Evolutionary conservation across 2,113 vertebrate genomes (phyloP), one percentile per base, ranked within the genome.

Genomic region (Trichomycterus rosablanca): DNA sequence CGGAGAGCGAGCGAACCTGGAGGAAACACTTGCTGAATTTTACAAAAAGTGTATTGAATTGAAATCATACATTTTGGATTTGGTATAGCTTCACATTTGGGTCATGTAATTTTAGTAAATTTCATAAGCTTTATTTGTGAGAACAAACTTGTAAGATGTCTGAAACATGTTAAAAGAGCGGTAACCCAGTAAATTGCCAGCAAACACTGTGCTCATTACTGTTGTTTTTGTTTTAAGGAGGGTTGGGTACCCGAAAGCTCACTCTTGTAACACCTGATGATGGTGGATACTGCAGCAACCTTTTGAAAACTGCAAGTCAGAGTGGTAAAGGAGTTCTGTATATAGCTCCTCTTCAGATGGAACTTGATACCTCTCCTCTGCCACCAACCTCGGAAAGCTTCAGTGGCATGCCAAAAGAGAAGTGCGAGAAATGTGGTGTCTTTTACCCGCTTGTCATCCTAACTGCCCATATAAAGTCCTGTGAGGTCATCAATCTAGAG

Each of bases 321-420:
- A 35, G 12, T 35, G 2, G 2, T 35, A 35, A 35, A 35, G 54
- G 35, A 18, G 37, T 57, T 18, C 22, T 57, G 23, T 57, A 57
- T 23, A 43, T 57, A 18, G 54, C 54, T 24, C 37, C 54, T 5
- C 37, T 57, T 7, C 54, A 55, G 37, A 55, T 55, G 1, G 52
- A 55, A 39, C 52, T 55, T n/a, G 34, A 55, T n/a, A 55, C 46
- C 46, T 26, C 14, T 12, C 12, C 24, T 32, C 30, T 32, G 30
- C 9, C 30, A 32, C 30, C 30, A n/a, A n/a, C n/a, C n/a, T n/a
- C n/a, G n/a, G n/a, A n/a, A 32, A 32, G 30, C 30, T 32, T 5
- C 30, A 32, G 30, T 32, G 30, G 30, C 30, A 32, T 32, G 30
- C 9, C 30, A 5, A 32, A 32, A 32, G 30, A n/a, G n/a, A n/a